Conservation (phyloP, 2,113 vertebrate genomes). For the Grammomys surdaster region DNA sequence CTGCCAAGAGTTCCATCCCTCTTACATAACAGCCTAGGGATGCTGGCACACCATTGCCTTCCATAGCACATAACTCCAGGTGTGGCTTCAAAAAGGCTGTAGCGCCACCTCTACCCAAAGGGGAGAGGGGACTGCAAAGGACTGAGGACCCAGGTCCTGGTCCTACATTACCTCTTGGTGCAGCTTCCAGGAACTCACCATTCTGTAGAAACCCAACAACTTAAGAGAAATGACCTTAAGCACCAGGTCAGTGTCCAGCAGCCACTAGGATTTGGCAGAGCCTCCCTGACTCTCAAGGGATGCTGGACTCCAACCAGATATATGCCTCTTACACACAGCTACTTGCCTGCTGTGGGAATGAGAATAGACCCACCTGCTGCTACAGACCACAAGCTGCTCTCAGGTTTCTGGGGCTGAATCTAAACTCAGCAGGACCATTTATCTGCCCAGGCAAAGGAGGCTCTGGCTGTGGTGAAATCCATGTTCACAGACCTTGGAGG, state of each 20-base stretch:
- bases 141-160: neutral
- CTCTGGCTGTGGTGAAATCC: neutral
- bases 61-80: neutral
- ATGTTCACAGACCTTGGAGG: neutral
- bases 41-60: neutral
- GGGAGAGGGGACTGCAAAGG: neutral
- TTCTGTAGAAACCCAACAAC: neutral
- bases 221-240: neutral
- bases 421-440: too few species aligned
- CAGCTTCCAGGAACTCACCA: neutral
- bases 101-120: neutral
- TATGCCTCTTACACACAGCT: neutral
- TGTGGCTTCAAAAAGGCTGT: neutral
- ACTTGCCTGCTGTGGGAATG: accelerated
- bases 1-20: neutral
- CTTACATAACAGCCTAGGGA: neutral
- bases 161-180: neutral
- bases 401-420: neutral
- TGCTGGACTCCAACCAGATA: neutral
- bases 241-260: neutral
- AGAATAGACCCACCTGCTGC: neutral
- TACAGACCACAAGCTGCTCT: neutral
- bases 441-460: neutral
- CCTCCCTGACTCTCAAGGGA: neutral
- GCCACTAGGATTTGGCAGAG: neutral